Conservation (phyloP, 2,113 vertebrate species). For the Mobula birostris region DNA sequence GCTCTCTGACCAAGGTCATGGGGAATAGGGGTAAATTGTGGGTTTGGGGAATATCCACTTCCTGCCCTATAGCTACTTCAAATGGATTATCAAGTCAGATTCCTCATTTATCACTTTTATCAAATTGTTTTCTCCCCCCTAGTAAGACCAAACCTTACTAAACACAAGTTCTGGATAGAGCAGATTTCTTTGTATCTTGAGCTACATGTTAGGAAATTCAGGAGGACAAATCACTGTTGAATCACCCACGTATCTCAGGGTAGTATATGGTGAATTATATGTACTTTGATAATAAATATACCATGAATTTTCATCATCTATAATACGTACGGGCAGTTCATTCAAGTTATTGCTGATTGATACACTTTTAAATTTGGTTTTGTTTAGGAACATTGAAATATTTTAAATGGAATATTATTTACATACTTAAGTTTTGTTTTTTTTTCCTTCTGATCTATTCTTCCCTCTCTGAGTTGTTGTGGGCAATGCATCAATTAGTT, state of each 20-base stretch:
- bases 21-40: background rate
- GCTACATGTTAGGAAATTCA: background rate
- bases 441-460: background rate
- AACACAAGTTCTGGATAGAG: background rate
- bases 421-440: background rate
- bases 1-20: background rate
- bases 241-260: background rate
- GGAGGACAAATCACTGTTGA: too few relatives aligned
- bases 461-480: background rate
- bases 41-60: background rate
- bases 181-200: background rate
- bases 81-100: background rate
- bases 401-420: background rate
- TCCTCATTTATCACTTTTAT: background rate
- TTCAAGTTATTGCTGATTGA: background rate
- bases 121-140: background rate
- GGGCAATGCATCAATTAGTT: background rate
- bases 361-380: background rate
- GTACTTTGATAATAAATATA: too few relatives aligned
- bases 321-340: background rate
- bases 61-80: background rate
- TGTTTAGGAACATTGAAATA: background rate
- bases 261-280: too few relatives aligned
- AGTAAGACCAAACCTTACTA: background rate
- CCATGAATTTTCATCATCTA: too few relatives aligned